phyloP scores from a whole-genome alignment of 2,888 invertebrate genomes.

The Dicranocentrus wangi region DNA sequence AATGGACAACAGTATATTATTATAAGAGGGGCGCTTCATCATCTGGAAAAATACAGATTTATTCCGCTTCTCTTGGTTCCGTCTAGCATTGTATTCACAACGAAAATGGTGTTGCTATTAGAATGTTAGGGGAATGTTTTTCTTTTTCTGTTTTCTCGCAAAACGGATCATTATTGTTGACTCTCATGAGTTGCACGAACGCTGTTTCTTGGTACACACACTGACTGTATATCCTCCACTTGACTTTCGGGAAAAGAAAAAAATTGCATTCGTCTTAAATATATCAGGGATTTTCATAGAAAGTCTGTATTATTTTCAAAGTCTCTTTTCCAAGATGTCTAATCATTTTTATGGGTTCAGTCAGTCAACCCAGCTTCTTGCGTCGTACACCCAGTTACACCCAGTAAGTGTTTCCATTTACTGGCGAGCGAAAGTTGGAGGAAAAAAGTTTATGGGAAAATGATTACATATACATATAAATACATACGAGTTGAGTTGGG shows the following conservation, averaged over 20 bases:
- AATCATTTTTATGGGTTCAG: neutral
- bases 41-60: conserved; percentile 41
- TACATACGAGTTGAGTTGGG: neutral
- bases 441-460: conserved; percentile 48
- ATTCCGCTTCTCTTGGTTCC: conserved; percentile 43
- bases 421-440: neutral
- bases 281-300: conserved; percentile 15
- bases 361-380: neutral
- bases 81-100: too few relatives aligned
- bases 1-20: conserved; percentile 27
- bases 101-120: too few relatives aligned
- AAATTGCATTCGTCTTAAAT: too few relatives aligned
- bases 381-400: neutral
- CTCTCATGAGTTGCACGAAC: too few relatives aligned
- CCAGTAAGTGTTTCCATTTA: neutral
- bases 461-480: conserved; percentile 43
- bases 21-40: conserved; percentile 35
- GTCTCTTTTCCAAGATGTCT: neutral
- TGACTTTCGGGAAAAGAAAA: too few relatives aligned
- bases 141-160: too few relatives aligned
- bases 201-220: too few relatives aligned
- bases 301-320: conserved; percentile 5
- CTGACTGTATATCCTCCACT: too few relatives aligned
- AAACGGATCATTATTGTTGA: too few relatives aligned
- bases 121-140: too few relatives aligned